Base-by-base conservation (phyloP, 2,113 vertebrate genomes). In the Morone chrysops region DNA sequence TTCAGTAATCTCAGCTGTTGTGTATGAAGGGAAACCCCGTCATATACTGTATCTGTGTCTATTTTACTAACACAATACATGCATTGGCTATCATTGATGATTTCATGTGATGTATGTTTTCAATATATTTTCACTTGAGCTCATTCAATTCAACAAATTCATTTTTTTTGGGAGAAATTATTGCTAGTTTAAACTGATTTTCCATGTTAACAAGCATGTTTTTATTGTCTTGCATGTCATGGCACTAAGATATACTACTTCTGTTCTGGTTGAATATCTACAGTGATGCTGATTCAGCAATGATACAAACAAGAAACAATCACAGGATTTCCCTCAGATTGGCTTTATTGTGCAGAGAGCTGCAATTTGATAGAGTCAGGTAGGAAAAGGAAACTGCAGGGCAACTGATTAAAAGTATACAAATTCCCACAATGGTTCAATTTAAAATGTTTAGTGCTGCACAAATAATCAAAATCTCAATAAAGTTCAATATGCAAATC, bases 1-100 rank as follows among this genome's bases (percentile, higher is more conserved):
- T 25, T 45, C 47, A 40, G 87, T 59, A 83, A 90, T 54, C 16
- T 38, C 61, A 43, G 22, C 2, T 13, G 66, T 20, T 48, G n/a
- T 36, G 18, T 3, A 6, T 54, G 54, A 14, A 48, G 51, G 43
- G 78, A 53, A 67, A 61, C 22, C 43, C 78, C 70, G 62, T 20
- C 51, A 63, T 16, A 6, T 31, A 5, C 18, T 65, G 10, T 1
- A 13, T 8, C 9, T 50, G 3, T 16, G 12, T 17, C 13, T 25
- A 25, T 25, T 25, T 25, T 25, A 18, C 10, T 43, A 12, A 54
- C 22, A 20, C 0, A 41, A 13, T 18, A 48, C 4, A 48, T 20
- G 8, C 1, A n/a, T 25, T 13, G 11, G 22, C 7, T 10, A 18
- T 51, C 20, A 66, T 8, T 66, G 5, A 18, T 45, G 1, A 20